phyloP scores from a whole-genome alignment of 2,113 vertebrate species.

The Sula dactylatra region DNA sequence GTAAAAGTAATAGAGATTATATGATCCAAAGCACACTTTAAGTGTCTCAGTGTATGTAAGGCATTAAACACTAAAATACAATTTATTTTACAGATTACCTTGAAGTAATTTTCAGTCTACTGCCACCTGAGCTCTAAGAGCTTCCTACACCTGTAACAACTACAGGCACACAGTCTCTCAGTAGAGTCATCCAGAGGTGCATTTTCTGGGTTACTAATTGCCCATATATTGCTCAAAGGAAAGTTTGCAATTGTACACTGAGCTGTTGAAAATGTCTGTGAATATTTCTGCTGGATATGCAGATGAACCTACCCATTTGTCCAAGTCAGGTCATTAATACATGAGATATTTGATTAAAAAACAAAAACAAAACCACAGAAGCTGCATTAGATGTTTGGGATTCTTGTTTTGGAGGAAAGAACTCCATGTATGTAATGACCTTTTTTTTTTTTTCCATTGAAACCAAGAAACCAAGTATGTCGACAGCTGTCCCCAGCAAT shows the following conservation, averaged over 20 bases:
- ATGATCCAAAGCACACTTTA: conserved; percentile 12
- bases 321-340: not conserved
- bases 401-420: not conserved
- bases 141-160: not conserved
- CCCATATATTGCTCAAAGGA: not conserved
- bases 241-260: not conserved
- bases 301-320: not conserved
- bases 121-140: conserved; percentile 38
- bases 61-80: conserved; percentile 32
- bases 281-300: not conserved
- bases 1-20: conserved; percentile 41
- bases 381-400: not conserved
- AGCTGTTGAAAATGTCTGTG: not conserved
- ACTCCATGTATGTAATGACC: not conserved
- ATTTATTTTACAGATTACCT: conserved; percentile 50
- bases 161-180: not conserved
- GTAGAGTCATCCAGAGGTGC: not conserved
- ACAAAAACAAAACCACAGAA: not conserved
- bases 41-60: not conserved
- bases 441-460: not conserved
- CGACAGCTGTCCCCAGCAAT: not conserved
- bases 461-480: not conserved
- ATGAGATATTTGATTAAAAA: not conserved
- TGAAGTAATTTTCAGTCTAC: conserved; percentile 21
- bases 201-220: not conserved